Evolutionary conservation across 2,888 invertebrate genomes (phyloP).

Genomic region (Drosophila fulvimacula): DNA sequence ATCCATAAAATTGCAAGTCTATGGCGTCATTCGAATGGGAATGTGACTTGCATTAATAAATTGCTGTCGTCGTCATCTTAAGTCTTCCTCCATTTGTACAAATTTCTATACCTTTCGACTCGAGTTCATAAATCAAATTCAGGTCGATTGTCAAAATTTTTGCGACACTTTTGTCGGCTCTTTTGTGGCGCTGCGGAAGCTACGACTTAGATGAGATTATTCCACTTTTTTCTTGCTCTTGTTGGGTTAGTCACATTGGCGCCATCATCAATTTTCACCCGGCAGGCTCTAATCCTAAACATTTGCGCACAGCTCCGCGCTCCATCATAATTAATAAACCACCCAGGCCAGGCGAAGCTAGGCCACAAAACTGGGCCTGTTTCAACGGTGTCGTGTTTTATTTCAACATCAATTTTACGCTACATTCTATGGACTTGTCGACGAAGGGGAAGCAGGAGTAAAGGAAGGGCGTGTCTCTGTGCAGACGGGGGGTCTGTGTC

Average conservation of each 20-base stretch:
- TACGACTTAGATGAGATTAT: conserved; percentile 49
- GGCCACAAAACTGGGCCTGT: conserved; percentile 8
- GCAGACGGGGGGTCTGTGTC: conserved; percentile 22
- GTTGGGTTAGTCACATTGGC: conserved; percentile 61
- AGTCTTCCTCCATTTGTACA: conserved; percentile 6
- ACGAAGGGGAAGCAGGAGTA: neutral
- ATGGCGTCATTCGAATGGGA: conserved; percentile 7
- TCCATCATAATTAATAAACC: conserved; percentile 72
- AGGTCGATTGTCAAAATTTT: conserved; percentile 53
- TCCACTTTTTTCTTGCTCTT: neutral
- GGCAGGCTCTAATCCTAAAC: conserved; percentile 39
- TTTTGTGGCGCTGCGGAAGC: conserved; percentile 45
- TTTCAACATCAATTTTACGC: conserved; percentile 71
- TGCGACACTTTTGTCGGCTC: conserved; percentile 28
- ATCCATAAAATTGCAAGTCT: conserved; percentile 37
- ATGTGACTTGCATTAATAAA: conserved; percentile 51
- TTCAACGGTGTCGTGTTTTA: conserved; percentile 60
- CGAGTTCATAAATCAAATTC: conserved; percentile 46
- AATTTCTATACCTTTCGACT: conserved; percentile 19
- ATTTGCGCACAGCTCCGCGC: conserved; percentile 38
- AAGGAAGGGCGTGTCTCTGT: neutral
- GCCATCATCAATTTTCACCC: conserved; percentile 62
- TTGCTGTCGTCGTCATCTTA: conserved; percentile 18
- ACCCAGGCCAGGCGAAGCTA: conserved; percentile 16
- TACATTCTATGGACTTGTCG: conserved; percentile 36